Base-by-base conservation (phyloP, 1,140 invertebrate genomes). In the Idris sp. region DNA sequence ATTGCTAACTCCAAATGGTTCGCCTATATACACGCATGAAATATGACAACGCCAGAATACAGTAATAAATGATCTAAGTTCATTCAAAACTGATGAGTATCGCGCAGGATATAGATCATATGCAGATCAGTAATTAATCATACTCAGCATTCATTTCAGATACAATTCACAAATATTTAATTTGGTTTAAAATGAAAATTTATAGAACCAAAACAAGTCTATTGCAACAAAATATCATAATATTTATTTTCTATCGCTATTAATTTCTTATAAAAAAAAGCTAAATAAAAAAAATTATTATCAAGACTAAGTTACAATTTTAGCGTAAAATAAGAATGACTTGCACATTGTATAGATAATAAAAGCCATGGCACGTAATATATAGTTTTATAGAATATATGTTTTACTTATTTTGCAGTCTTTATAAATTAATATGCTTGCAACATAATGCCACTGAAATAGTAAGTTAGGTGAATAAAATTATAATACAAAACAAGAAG, bases 71-170 rank as follows among this genome's bases (percentile, higher is more conserved):
- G 44, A 69, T 54, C 48, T 53, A 53, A 69, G 30, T 61, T 53
- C 54, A 53, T 59, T 61, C 30, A 61, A 53, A 69, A 53, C 38
- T 44, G 25, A 69, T 46, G 31, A 53, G 31, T 46, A 53, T 53
- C 40, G 38, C 6, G 38, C 33, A 44, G 6, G 26, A 36, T 36
- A 44, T 51, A 44, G 64, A 51, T 68, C 53, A 68, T 44, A 59
- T 43, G 36, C 53, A 51, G 64, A 44, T 68, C 26, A 35, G 44
- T 68, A 68, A 68, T 68, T 68, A 68, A 68, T 68, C 64, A 68
- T 51, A 41, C 41, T 51, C 64, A 41, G 44, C 18, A 49, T 58
- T 49, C 15, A 41, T 48, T 56, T 16, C 28, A 38, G 22, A n/a
- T 53, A 36, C 4, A 53, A 35, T 0, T 15, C 26, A 33, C 7